Conservation (phyloP, 2,797 vertebrate genomes). For the Mionectes olivaceus region DNA sequence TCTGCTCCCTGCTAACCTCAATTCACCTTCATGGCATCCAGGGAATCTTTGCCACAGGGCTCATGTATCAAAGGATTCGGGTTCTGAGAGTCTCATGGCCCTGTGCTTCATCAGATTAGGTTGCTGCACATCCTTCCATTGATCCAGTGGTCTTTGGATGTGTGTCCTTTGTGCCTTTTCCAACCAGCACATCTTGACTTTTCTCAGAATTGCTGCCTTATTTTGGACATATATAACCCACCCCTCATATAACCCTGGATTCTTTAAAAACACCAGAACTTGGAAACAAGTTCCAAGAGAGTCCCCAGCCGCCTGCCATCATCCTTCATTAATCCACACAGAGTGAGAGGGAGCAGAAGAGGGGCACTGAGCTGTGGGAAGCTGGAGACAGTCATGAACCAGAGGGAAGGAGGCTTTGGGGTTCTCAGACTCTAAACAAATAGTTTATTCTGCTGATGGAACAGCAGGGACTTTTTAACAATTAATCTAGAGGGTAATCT, state of each 20-base stretch:
- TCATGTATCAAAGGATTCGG: constrained; percentile 46
- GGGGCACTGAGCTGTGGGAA: not conserved
- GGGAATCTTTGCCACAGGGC: constrained; percentile 60
- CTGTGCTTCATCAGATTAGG: not conserved
- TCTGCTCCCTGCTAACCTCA: constrained; percentile 58
- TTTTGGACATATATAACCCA: not conserved
- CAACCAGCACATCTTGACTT: not conserved
- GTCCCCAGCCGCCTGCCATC: rapidly evolving
- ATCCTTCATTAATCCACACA: not conserved
- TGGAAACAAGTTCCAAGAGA: not conserved
- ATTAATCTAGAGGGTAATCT: constrained; percentile 7
- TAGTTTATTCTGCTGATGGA: not conserved
- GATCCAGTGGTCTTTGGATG: not conserved
- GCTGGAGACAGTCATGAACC: not conserved
- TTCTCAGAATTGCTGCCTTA: not conserved
- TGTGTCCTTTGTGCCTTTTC: not conserved
- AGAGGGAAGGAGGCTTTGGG: not conserved
- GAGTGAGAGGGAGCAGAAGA: not conserved
- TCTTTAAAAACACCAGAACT: not conserved
- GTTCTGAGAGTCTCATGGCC: not conserved
- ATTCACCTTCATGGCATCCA: constrained; percentile 47
- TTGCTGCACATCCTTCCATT: constrained; percentile 9
- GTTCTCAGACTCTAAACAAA: not conserved
- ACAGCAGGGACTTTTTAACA: not conserved
- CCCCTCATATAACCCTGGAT: not conserved